Base-by-base conservation (phyloP, 2,888 invertebrate species). In the Noctua fimbriata region DNA sequence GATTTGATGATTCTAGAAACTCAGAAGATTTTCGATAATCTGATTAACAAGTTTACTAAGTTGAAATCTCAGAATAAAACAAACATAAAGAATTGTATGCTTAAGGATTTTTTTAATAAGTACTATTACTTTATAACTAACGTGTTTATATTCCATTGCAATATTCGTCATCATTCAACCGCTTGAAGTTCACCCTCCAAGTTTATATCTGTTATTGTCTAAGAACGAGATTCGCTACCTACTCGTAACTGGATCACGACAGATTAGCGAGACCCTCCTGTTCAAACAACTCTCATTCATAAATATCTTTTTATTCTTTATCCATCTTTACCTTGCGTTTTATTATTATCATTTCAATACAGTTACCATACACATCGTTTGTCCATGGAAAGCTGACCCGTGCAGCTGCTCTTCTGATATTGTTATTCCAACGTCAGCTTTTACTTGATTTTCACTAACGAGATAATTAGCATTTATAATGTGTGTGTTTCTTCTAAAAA, bases 321-420 rank as follows among this genome's bases (percentile, higher is more conserved):
- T 21, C 24, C 7, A 24, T 21, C 18, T 32, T 60, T 63, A 36
- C 24, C 24, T 24, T 60, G 24, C 28, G 21, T 79, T 32, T 21
- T 79, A 49, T 55, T 69, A 81, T 63, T 80, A n/a, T 36, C 1
- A n/a, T 63, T 69, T 55, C 28, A 65, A 16, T 32, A 32, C 12
- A 9, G 1, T 66, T 24, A n/a, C 24, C 6, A 49, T 9, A 24
- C 24, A n/a, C 2, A 18, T 16, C 2, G 28, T 24, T 16, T 58
- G 2, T n/a, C 2, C 32, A 52, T 58, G 69, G n/a, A 18, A 60
- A 32, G 24, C 4, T 6, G 36, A 21, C n/a, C 80, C 65, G 41
- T 58, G 14, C 18, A 16, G n/a, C 24, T 32, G 16, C 14, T 28
- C 16, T 28, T 21, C 28, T n/a, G 24, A 16, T 41, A 47, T 52